These are phyloP conservation scores for Apotomis turbidana DNA, from an alignment of 2,888 invertebrate genomes.

Conservation along the genomic window DNA sequence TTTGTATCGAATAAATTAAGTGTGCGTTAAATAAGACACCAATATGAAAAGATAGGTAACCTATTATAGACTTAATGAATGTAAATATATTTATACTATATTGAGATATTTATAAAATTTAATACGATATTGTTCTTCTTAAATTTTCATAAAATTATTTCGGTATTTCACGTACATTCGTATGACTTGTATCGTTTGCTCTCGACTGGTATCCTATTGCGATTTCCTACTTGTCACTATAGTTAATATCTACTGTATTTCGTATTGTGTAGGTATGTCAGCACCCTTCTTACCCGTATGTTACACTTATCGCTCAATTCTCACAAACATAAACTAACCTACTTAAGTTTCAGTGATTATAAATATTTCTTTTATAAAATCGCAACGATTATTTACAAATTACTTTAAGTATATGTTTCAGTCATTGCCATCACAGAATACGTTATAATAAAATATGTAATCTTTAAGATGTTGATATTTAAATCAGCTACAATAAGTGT, in stretches of 20 bases:
- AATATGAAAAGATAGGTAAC: slow-evolving; percentile 68
- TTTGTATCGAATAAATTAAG: slow-evolving; percentile 74
- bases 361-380: neutral
- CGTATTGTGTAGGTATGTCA: slow-evolving; percentile 63
- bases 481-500: slow-evolving; percentile 42
- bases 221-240: slow-evolving; percentile 57
- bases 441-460: slow-evolving; percentile 39
- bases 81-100: slow-evolving; percentile 84
- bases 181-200: slow-evolving; percentile 54
- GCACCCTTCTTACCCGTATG: slow-evolving; percentile 65
- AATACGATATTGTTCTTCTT: slow-evolving; percentile 82
- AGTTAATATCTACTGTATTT: slow-evolving; percentile 49
- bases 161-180: slow-evolving; percentile 62
- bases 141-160: slow-evolving; percentile 72
- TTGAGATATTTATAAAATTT: slow-evolving; percentile 83
- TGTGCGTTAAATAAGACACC: slow-evolving; percentile 82
- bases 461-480: slow-evolving; percentile 39
- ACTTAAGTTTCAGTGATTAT: slow-evolving; percentile 30
- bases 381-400: slow-evolving; percentile 20
- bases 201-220: slow-evolving; percentile 65
- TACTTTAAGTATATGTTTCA: slow-evolving; percentile 28
- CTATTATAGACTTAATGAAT: slow-evolving; percentile 74
- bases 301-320: slow-evolving; percentile 60
- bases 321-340: slow-evolving; percentile 32
- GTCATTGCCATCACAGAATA: slow-evolving; percentile 34